Evolutionary conservation across 2,888 invertebrate species (phyloP), one percentile per base, ranked within the genome.

Genomic region (Drosophila stalkeri): DNA sequence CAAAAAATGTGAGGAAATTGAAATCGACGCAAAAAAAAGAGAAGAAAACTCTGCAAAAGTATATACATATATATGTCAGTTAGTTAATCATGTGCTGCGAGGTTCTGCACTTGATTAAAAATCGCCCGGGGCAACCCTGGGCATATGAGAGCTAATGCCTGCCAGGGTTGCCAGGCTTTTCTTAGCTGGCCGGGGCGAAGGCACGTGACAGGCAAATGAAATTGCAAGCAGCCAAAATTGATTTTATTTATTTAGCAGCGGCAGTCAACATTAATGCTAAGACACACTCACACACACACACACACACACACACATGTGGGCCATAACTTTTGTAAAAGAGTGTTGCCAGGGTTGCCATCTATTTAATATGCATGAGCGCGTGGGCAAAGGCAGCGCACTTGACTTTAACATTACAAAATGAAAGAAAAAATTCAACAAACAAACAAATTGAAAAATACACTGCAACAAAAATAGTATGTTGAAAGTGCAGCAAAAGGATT

Each of bases 191-290:
- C 41, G 33, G 54, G 20, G 18, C 12, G 8, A 14, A 4, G 27
- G 35, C 5, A 18, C 47, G 37, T 2, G 62, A 37, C 49, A 64
- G 51, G 35, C 63, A 75, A 77, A 73, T 65, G 64, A 83, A 83
- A 83, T 78, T 78, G 84, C 77, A 74, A 57, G 74, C 72, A 68
- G 75, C 68, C 82, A 63, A 87, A 89, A 89, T 82, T 86, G 90
- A 86, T 89, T 86, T 86, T 89, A 86, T 87, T 86, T 86, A 89
- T 86, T 86, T 75, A 86, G 64, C 69, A 33, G 51, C 3, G 18
- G 51, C 51, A 89, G 82, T 66, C 72, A 70, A 66, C 79, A 74
- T 81, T 88, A 86, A 84, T 54, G 64, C 20, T 39, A 47, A 46
- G 60, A 55, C 54, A 49, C 46, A 46, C 27, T 55, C 61, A 64